Evolutionary conservation across 2,888 invertebrate genomes (phyloP), one percentile per base, ranked within the genome.

Genomic region (Conchocele bisecta): DNA sequence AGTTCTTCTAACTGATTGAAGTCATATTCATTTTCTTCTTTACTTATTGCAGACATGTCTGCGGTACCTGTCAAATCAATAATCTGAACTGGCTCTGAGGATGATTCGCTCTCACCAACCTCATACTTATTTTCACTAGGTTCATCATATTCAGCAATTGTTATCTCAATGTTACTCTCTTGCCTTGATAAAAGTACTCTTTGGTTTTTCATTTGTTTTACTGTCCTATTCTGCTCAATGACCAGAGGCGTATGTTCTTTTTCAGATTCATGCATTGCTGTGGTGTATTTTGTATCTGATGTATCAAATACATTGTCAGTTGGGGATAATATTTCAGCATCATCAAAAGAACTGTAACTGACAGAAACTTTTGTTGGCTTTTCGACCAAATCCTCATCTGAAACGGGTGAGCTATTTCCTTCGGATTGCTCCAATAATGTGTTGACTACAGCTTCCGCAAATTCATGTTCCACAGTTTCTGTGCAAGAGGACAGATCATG

Each of bases 341-440:
- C 29, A 33, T 51, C 29, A 28, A 20, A 20, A n/a, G 51, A 51
- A 11, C n/a, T 31, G 11, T 20, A 22, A 51, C 17, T 31, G 15
- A 28, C 51, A 31, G 51, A 17, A 0, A 77, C 67, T 58, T 64
- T 67, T 28, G 74, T 65, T 28, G 80, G 82, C 68, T 75, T 75
- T 65, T 82, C 82, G 24, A 82, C 82, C 20, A 82, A 66, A 53
- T 82, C 82, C 69, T 81, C 81, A 61, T 81, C 81, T 28, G 79
- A 81, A 39, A 83, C 64, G 24, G 76, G 72, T 13, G 78, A 72
- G 2, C 42, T 48, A 11, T 37, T 24, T 22, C 44, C 29, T 15
- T 41, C n/a, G n/a, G n/a, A n/a, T n/a, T n/a, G n/a, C n/a, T n/a
- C n/a, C n/a, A n/a, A n/a, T n/a, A n/a, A n/a, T n/a, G n/a, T n/a